Evolutionary conservation across 1,140 invertebrate species (phyloP).

Genomic region (Drosophila funebris): DNA sequence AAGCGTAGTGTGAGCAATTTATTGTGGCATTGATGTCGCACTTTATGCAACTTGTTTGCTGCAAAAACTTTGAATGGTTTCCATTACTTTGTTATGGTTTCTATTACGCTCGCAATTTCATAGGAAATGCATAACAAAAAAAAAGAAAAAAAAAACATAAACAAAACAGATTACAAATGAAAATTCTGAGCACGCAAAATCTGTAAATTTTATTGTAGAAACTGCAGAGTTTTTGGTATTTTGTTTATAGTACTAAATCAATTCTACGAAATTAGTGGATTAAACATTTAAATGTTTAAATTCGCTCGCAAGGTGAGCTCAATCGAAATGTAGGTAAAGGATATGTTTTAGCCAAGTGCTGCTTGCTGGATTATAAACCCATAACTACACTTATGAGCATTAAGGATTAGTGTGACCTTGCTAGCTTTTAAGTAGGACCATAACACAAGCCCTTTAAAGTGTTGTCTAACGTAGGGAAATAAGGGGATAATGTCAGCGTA

Average conservation of each 20-base stretch:
- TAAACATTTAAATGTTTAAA: too few relatives aligned
- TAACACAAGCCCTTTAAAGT: conserved; percentile 4
- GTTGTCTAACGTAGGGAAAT: background rate
- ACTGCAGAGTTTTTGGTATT: too few relatives aligned
- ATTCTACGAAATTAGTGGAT: too few relatives aligned
- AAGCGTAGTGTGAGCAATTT: conserved; percentile 7
- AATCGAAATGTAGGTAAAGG: too few relatives aligned
- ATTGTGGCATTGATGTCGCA: conserved; percentile 5
- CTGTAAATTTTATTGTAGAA: too few relatives aligned
- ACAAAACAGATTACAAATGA: background rate
- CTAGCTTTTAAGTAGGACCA: background rate
- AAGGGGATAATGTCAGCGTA: background rate
- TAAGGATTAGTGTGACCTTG: background rate
- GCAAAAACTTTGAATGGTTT: background rate
- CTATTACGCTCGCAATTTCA: background rate
- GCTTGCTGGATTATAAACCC: background rate
- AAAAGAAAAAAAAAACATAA: background rate
- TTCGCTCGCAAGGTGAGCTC: too few relatives aligned
- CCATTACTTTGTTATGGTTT: conserved; percentile 1
- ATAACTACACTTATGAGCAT: background rate
- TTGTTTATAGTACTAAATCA: too few relatives aligned
- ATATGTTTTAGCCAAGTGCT: background rate
- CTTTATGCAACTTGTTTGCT: conserved; percentile 1
- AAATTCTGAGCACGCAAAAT: background rate
- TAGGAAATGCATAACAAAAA: background rate